Percentiles rank a stretch among this genome's conserved stretches.
Evolutionary conservation across 1,140 invertebrate species (phyloP).

Genomic region (Drosophila ironensis): DNA sequence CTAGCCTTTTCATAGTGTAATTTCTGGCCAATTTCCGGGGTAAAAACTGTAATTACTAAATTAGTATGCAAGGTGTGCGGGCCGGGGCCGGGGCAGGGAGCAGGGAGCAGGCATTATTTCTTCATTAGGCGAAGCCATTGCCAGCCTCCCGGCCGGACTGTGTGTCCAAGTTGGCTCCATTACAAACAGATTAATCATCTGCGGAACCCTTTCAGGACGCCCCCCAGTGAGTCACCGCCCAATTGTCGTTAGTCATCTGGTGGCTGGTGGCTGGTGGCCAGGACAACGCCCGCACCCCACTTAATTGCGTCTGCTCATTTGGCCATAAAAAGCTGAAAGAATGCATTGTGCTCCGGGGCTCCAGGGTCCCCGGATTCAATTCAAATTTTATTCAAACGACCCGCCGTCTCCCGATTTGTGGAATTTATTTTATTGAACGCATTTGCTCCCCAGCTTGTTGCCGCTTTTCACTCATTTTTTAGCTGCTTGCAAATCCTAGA

Average conservation of each 20-base stretch:
- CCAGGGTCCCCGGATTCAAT: slow-evolving; percentile 14
- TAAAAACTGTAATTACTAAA: no score
- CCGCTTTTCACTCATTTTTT: not conserved
- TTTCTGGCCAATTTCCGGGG: no score
- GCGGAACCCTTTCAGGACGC: slow-evolving; percentile 7
- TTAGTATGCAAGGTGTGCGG: no score
- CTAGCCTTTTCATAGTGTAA: no score
- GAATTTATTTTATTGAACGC: slow-evolving; percentile 29
- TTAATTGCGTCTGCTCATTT: slow-evolving; percentile 70
- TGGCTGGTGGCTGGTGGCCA: not conserved
- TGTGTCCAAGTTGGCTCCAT: slow-evolving; percentile 4
- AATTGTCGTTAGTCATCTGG: slow-evolving; percentile 58
- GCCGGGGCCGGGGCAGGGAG: no score
- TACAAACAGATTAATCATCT: slow-evolving; percentile 32
- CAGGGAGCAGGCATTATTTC: slow-evolving; percentile 12
- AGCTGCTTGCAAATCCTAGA: no score
- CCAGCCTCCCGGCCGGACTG: not conserved
- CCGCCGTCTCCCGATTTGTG: not conserved
- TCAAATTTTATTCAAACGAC: slow-evolving; percentile 64
- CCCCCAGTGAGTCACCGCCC: slow-evolving; percentile 26
- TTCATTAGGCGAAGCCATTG: not conserved
- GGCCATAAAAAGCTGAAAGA: slow-evolving; percentile 49
- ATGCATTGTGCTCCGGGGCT: slow-evolving; percentile 5
- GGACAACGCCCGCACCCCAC: slow-evolving; percentile 8
- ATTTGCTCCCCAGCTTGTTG: not conserved